Base-by-base conservation (phyloP, 2,888 invertebrate species). In the Lepas anatifera region DNA sequence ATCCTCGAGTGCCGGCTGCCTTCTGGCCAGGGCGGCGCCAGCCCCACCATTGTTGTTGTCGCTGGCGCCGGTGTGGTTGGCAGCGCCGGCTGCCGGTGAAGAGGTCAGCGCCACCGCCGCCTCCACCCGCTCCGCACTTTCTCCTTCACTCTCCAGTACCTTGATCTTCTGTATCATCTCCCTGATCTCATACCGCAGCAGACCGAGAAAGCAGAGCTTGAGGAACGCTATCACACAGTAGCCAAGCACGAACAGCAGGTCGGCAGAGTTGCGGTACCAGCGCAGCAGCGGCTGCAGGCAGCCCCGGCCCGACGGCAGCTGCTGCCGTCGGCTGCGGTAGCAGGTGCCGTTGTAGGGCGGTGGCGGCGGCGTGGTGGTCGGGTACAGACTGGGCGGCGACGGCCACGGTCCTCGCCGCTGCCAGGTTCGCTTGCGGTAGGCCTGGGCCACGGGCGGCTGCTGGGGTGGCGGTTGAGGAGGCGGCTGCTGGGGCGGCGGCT, bases 81-180 rank as follows among this genome's bases (percentile, higher is more conserved):
- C 71, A 27, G 46, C 11, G 22, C 11, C 32, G 43, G 27, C 18
- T 18, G 67, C n/a, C 41, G 22, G n/a, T n/a, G n/a, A n/a, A n/a
- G n/a, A n/a, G 8, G 46, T 6, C 18, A 11, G 6, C 29, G 67
- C 16, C 3, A 3, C 22, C 7, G 68, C 46, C 46, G 29, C 29
- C 68, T 46, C 68, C 22, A n/a, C 68, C 7, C 41, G 41, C 10
- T 48, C 68, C 27, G 16, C 46, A 13, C 7, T 70, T 8, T 69
- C 66, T 18, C 70, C 64, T 77, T 89, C 89, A 72, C 85, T 86
- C 76, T 86, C 86, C 73, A 92, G 83, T 78, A 92, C 85, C 77
- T 88, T 87, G 79, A 92, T 92, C 83, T 92, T 92, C 80, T 92
- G 90, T 78, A 92, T 91, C 92, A 92, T 92, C 81, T 92, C 92